Conservation (phyloP, 2,888 invertebrate species). For the Caenorhabditis doughertyi region DNA sequence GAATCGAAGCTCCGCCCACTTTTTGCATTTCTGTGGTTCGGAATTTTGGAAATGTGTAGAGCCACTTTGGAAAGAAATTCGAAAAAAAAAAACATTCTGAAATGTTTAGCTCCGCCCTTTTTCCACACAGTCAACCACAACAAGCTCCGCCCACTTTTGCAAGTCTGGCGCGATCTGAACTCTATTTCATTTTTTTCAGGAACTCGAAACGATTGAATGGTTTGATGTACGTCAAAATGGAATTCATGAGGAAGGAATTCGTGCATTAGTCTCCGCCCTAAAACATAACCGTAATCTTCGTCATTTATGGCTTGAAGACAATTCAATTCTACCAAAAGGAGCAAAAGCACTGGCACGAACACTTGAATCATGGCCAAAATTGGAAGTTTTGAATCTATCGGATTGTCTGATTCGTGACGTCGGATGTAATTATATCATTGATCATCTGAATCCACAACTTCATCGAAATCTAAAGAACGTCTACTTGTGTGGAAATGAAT, state of each 20-base stretch:
- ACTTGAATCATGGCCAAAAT: slow-evolving; percentile 71
- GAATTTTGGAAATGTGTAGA: too few species aligned
- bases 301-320: slow-evolving; percentile 92
- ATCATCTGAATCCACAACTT: slow-evolving; percentile 85
- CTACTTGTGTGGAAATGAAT: slow-evolving; percentile 68
- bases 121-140: too few species aligned
- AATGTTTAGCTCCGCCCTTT: too few species aligned
- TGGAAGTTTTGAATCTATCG: slow-evolving; percentile 85
- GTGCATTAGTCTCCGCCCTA: slow-evolving; percentile 87
- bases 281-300: slow-evolving; percentile 86
- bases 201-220: slow-evolving; percentile 91
- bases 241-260: slow-evolving; percentile 91
- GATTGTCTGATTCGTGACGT: slow-evolving; percentile 85
- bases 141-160: too few species aligned
- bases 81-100: too few species aligned
- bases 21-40: too few species aligned
- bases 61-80: too few species aligned
- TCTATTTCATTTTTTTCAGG: background rate
- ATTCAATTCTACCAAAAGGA: slow-evolving; percentile 90
- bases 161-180: too few species aligned
- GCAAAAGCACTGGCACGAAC: slow-evolving; percentile 88
- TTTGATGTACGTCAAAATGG: slow-evolving; percentile 97
- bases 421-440: slow-evolving; percentile 88
- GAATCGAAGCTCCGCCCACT: too few species aligned
- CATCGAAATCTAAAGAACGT: slow-evolving; percentile 67